Evolutionary conservation across 1,140 invertebrate species (phyloP).

Genomic region (Sycophaga agraensis): DNA sequence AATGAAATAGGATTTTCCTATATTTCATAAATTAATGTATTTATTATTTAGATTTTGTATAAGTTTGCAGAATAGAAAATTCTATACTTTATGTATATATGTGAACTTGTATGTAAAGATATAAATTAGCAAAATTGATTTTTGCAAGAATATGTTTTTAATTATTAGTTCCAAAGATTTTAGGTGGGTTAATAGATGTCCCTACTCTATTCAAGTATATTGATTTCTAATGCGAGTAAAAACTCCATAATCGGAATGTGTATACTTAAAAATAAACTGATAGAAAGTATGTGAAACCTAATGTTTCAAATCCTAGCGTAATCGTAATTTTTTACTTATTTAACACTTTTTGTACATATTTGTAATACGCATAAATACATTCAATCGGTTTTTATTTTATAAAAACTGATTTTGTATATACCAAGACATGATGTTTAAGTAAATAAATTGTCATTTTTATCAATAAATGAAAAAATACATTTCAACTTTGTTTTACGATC

Average conservation of each 20-base stretch:
- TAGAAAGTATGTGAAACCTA: too few species aligned
- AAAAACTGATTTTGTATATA: too few species aligned
- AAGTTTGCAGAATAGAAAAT: slow-evolving; percentile 13
- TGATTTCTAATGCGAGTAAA: slow-evolving; percentile 1
- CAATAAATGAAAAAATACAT: too few species aligned
- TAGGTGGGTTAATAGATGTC: background rate
- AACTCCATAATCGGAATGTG: background rate
- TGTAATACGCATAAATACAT: too few species aligned
- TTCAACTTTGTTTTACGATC: too few species aligned
- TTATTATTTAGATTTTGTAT: slow-evolving; percentile 25
- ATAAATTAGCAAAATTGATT: slow-evolving; percentile 20
- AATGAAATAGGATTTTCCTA: slow-evolving; percentile 16
- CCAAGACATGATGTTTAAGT: too few species aligned
- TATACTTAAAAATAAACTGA: slow-evolving; percentile 1
- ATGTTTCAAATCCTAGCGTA: too few species aligned
- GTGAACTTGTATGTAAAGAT: slow-evolving; percentile 18
- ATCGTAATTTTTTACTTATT: too few species aligned
- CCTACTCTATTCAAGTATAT: slow-evolving; percentile 2
- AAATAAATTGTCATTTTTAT: too few species aligned
- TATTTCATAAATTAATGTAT: slow-evolving; percentile 18
- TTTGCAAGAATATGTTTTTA: slow-evolving; percentile 18
- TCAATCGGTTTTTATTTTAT: too few species aligned
- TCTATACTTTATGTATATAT: slow-evolving; percentile 23
- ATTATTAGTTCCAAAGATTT: slow-evolving; percentile 23
- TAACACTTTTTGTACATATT: too few species aligned